phyloP scores from a whole-genome alignment of 1,140 invertebrate genomes.

The Habropoda laboriosa region DNA sequence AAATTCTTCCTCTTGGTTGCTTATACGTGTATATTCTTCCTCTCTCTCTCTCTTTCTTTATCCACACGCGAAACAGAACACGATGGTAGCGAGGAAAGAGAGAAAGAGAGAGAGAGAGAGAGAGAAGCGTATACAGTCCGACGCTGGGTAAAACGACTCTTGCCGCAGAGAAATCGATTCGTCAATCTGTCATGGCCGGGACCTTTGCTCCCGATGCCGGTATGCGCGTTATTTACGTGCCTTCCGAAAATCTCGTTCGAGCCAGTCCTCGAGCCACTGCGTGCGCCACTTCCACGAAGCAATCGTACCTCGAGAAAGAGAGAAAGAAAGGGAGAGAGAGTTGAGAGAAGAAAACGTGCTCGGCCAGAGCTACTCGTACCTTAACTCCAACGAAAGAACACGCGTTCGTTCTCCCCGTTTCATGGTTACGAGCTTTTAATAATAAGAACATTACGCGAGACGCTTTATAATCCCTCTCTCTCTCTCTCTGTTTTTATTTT shows the following conservation, averaged over 20 bases:
- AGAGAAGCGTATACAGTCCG: background rate
- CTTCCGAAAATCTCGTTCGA: slow-evolving; percentile 38
- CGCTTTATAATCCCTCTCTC: background rate
- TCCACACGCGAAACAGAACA: no score
- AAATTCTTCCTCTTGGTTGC: background rate
- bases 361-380: no score
- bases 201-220: slow-evolving; percentile 51
- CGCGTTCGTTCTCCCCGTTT: background rate
- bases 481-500: no score
- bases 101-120: background rate
- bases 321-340: no score
- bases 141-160: slow-evolving; percentile 32
- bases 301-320: no score
- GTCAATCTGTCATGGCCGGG: slow-evolving; percentile 58
- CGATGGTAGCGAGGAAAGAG: no score
- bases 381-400: background rate
- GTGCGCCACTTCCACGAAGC: background rate
- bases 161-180: slow-evolving; percentile 62
- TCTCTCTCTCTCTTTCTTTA: no score
- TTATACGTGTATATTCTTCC: background rate
- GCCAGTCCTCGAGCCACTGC: background rate
- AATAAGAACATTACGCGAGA: background rate
- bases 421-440: slow-evolving; percentile 5
- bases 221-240: slow-evolving; percentile 42
- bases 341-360: background rate